phyloP scores from a whole-genome alignment of 2,113 vertebrate species.

The Cyprinodon variegatus region DNA sequence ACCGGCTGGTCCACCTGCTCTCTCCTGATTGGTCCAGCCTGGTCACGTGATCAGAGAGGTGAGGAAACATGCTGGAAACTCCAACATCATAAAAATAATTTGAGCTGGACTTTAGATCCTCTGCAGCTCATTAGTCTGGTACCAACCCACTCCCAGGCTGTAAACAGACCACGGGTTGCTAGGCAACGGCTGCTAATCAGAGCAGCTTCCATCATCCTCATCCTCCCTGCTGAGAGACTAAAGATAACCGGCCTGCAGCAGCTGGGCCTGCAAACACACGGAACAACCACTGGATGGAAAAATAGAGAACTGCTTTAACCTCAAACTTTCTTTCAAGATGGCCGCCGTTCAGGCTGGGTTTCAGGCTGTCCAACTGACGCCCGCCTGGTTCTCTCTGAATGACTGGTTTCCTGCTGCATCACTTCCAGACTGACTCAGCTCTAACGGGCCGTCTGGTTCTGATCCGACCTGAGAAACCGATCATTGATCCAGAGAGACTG shows the following conservation, averaged over 20 bases:
- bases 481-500: too few species aligned
- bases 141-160: neutral
- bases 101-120: neutral
- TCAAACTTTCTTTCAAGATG: neutral
- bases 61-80: neutral
- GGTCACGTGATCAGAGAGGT: neutral
- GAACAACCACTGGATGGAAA: neutral
- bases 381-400: too few species aligned
- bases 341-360: too few species aligned
- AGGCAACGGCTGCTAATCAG: constrained; percentile 31
- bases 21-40: too few species aligned
- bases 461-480: too few species aligned
- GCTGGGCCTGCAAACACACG: constrained; percentile 20
- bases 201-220: constrained; percentile 33
- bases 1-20: too few species aligned
- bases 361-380: too few species aligned
- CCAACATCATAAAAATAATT: neutral
- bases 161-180: constrained; percentile 40
- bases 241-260: constrained; percentile 46
- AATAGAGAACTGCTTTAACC: neutral
- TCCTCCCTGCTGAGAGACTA: constrained; percentile 23
- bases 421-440: too few species aligned
- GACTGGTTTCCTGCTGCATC: too few species aligned
- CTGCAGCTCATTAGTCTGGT: neutral
- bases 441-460: too few species aligned